A percentile compares a stretch with the other conserved stretches of the same genome.
These are phyloP conservation scores for Thripadectes ignobilis DNA, from an alignment of 2,797 vertebrate genomes.

Conservation along the genomic window DNA sequence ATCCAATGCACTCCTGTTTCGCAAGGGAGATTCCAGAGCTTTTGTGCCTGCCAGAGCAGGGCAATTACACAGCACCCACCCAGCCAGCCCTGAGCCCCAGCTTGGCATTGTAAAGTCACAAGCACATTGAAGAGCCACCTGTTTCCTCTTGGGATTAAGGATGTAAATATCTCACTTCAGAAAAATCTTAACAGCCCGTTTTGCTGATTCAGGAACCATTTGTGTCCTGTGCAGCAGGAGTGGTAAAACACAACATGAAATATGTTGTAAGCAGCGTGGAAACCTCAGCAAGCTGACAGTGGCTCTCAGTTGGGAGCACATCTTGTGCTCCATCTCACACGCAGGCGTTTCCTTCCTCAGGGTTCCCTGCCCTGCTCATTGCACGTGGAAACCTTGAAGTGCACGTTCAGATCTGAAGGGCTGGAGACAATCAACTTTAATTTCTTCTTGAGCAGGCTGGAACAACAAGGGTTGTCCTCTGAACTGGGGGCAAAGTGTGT, in stretches of 20 bases:
- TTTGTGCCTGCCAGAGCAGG: neutral
- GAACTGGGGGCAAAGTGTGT: neutral
- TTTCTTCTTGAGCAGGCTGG: neutral
- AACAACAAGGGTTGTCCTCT: neutral
- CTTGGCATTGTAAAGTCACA: conserved; percentile 22
- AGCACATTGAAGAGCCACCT: neutral
- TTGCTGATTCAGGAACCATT: conserved; percentile 47
- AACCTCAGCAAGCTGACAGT: neutral
- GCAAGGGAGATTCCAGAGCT: neutral
- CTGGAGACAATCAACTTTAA: neutral
- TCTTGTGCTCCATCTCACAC: neutral
- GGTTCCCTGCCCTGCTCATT: neutral
- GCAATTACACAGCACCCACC: conserved; percentile 10
- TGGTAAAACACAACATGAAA: neutral
- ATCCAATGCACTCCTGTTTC: neutral
- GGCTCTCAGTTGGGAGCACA: neutral
- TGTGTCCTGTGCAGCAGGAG: neutral
- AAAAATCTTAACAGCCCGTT: conserved; percentile 7
- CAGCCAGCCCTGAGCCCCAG: neutral
- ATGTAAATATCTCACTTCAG: neutral
- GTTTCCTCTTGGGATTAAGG: conserved; percentile 32
- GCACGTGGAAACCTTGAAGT: neutral
- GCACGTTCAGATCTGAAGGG: neutral
- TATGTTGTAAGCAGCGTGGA: neutral
- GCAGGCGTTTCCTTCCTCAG: neutral